Conservation (phyloP, 2,797 vertebrate species). For the Sebastiscus tertius region DNA sequence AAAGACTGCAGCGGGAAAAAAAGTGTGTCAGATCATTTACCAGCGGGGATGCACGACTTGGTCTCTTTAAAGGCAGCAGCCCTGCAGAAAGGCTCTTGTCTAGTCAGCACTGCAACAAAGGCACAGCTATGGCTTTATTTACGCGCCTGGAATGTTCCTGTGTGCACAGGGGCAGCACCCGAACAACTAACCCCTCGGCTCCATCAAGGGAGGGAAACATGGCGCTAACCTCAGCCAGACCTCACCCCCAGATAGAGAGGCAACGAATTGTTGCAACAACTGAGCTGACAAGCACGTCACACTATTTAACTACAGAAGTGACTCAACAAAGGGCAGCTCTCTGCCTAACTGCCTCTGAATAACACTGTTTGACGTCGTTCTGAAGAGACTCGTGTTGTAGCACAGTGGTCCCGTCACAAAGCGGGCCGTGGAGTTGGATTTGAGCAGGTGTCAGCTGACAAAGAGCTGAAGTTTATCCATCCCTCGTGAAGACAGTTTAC, state of each 20-base stretch:
- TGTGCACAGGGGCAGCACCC: constrained; percentile 57
- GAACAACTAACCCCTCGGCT: constrained; percentile 56
- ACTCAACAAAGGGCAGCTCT: constrained; percentile 67
- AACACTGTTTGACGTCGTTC: constrained; percentile 57
- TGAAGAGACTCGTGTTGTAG: constrained; percentile 38
- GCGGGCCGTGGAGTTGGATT: constrained; percentile 26
- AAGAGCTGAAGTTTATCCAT: constrained; percentile 10
- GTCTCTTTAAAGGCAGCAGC: constrained; percentile 75
- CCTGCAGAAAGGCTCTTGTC: constrained; percentile 80
- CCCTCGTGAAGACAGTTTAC: background rate
- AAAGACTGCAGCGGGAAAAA: constrained; percentile 74
- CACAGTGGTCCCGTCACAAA: constrained; percentile 31
- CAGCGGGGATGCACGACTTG: constrained; percentile 75
- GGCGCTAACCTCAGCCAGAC: constrained; percentile 56
- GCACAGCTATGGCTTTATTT: constrained; percentile 73
- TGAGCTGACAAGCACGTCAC: constrained; percentile 62
- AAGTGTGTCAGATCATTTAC: constrained; percentile 83
- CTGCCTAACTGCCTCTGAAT: constrained; percentile 63
- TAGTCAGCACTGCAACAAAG: constrained; percentile 82
- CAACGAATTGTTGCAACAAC: constrained; percentile 49
- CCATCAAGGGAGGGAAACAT: constrained; percentile 53
- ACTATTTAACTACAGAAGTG: constrained; percentile 63
- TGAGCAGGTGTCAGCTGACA: constrained; percentile 42
- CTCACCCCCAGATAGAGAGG: constrained; percentile 58
- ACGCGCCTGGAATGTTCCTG: constrained; percentile 77